phyloP scores from a whole-genome alignment of 2,888 invertebrate species.

The Melolontha melolontha region DNA sequence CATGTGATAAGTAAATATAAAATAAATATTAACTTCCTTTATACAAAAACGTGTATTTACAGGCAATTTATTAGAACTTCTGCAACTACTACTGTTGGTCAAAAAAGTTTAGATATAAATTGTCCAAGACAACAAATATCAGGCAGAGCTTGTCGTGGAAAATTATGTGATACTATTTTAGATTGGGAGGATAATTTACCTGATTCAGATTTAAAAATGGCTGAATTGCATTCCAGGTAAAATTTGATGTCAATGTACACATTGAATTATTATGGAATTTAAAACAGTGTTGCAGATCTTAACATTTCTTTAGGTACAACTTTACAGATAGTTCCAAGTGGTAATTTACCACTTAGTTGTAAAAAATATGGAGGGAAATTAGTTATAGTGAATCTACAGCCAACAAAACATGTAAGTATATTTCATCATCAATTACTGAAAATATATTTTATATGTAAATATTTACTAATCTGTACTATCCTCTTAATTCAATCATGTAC shows the following conservation, averaged over 20 bases:
- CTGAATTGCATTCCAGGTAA: constrained; percentile 89
- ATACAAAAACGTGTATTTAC: constrained; percentile 43
- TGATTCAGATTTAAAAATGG: constrained; percentile 83
- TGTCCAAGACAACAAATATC: constrained; percentile 74
- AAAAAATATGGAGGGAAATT: constrained; percentile 89
- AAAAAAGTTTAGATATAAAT: constrained; percentile 75
- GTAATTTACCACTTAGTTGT: constrained; percentile 88
- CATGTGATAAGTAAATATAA: constrained; percentile 78
- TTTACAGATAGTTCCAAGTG: constrained; percentile 96
- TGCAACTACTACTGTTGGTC: constrained; percentile 86
- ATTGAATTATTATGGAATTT: constrained; percentile 57
- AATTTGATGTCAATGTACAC: constrained; percentile 10
- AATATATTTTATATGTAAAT: too few relatives aligned
- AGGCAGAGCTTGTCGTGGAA: constrained; percentile 86
- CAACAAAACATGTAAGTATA: constrained; percentile 91
- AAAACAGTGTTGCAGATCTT: constrained; percentile 85
- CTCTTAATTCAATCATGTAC: neutral
- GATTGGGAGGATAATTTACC: constrained; percentile 98
- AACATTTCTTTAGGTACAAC: constrained; percentile 97
- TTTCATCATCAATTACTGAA: neutral
- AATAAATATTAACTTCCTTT: neutral
- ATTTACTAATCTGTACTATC: too few relatives aligned
- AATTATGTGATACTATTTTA: constrained; percentile 89
- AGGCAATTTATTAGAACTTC: constrained; percentile 84
- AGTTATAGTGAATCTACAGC: constrained; percentile 95